Conservation (phyloP, 2,797 vertebrate genomes). For the Notolepis coatsorum region DNA sequence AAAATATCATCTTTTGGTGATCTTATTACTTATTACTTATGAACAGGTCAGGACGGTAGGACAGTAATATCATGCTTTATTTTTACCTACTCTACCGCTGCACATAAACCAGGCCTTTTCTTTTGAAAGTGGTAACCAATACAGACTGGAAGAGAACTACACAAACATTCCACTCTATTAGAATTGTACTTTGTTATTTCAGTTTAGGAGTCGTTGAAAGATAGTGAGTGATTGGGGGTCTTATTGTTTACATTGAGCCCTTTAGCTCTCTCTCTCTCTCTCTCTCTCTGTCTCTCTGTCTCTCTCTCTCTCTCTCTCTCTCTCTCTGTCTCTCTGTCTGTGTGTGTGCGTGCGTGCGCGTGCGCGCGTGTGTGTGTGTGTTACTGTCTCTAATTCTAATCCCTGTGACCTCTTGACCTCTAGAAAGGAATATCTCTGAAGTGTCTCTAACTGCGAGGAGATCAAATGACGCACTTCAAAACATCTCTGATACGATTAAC, state of each 20-base stretch:
- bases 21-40: too few relatives aligned
- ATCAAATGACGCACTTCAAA: constrained; percentile 42
- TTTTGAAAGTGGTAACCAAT: too few relatives aligned
- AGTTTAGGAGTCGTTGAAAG: background rate
- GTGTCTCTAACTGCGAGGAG: constrained; percentile 2
- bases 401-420: constrained; percentile 19
- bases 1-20: too few relatives aligned
- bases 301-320: background rate
- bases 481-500: constrained; percentile 15
- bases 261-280: too few relatives aligned
- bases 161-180: too few relatives aligned
- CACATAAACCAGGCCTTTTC: too few relatives aligned
- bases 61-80: too few relatives aligned
- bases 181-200: background rate
- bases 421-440: background rate
- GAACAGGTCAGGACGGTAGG: too few relatives aligned
- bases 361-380: too few relatives aligned
- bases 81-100: too few relatives aligned
- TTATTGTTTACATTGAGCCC: background rate
- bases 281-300: too few relatives aligned
- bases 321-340: constrained; percentile 25
- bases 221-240: background rate
- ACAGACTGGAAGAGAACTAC: too few relatives aligned
- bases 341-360: constrained; percentile 40
- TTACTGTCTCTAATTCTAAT: constrained; percentile 45